Percentiles rank a stretch among this genome's conserved stretches.
Conservation (phyloP, 1,140 invertebrate genomes). For the Drosophila bocki region DNA sequence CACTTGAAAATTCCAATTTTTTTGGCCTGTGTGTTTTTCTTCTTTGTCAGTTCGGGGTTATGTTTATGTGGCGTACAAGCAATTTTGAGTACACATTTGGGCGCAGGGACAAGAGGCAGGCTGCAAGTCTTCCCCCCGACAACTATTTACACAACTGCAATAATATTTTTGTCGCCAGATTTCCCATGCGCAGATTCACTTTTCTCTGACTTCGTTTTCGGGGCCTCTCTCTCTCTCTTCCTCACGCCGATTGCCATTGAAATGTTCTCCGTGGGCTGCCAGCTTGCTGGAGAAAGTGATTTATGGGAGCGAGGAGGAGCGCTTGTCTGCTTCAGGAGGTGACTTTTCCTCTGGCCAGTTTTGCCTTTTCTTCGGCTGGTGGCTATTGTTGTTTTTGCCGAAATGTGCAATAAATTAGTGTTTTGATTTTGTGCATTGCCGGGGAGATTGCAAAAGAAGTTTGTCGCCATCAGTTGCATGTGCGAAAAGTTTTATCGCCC, state of each 20-base stretch:
- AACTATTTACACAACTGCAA: conserved; percentile 80
- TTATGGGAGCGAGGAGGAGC: conserved; percentile 62
- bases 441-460: conserved; percentile 41
- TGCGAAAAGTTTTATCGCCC: conserved; percentile 73
- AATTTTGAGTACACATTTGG: conserved; percentile 65
- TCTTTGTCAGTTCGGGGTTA: conserved; percentile 61
- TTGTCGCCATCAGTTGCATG: conserved; percentile 73
- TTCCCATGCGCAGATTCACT: conserved; percentile 55
- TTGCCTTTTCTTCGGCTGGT: conserved; percentile 35
- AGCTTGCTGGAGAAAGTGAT: conserved; percentile 70
- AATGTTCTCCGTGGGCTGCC: conserved; percentile 65
- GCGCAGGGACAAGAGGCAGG: conserved; percentile 17
- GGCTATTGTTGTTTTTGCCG: conserved; percentile 65
- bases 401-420: conserved; percentile 81
- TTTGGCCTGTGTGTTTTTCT: conserved; percentile 20
- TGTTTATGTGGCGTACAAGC: conserved; percentile 71
- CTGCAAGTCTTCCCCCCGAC: conserved; percentile 37
- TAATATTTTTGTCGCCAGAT: conserved; percentile 74
- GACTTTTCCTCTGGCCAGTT: conserved; percentile 39
- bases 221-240: background rate
- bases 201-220: conserved; percentile 39
- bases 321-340: conserved; percentile 49
- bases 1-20: conserved; percentile 64
- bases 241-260: conserved; percentile 46
- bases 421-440: conserved; percentile 79